Conservation (phyloP, 2,113 vertebrate genomes). For the Carlito syrichta region DNA sequence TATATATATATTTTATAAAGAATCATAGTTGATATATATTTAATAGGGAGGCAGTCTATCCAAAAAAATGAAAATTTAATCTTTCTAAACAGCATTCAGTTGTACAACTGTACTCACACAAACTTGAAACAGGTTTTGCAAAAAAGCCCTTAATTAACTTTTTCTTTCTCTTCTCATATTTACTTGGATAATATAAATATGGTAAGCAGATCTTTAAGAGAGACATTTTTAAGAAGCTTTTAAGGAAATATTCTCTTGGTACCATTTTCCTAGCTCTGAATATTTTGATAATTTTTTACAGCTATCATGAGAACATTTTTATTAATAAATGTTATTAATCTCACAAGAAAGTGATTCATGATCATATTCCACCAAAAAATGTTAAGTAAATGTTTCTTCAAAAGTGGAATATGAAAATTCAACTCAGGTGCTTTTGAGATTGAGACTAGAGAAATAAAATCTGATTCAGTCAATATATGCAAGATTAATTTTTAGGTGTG, state of each 20-base stretch:
- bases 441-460: constrained; percentile 23
- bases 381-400: neutral
- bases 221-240: constrained; percentile 20
- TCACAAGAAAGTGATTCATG: neutral
- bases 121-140: neutral
- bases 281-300: constrained; percentile 7
- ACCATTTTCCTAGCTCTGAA: neutral
- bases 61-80: neutral
- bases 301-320: neutral
- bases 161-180: neutral
- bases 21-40: neutral
- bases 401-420: neutral
- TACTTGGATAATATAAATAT: neutral
- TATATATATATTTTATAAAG: too few relatives aligned
- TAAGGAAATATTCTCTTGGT: neutral
- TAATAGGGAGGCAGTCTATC: neutral
- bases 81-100: neutral
- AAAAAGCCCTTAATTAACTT: neutral
- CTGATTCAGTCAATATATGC: neutral
- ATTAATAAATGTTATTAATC: neutral
- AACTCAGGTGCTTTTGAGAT: neutral
- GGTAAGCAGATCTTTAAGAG: constrained; percentile 12
- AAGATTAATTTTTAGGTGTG: neutral
- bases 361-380: neutral
- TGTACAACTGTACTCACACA: neutral